Base-by-base conservation (phyloP, 2,797 vertebrate species). In the Tapera naevia region DNA sequence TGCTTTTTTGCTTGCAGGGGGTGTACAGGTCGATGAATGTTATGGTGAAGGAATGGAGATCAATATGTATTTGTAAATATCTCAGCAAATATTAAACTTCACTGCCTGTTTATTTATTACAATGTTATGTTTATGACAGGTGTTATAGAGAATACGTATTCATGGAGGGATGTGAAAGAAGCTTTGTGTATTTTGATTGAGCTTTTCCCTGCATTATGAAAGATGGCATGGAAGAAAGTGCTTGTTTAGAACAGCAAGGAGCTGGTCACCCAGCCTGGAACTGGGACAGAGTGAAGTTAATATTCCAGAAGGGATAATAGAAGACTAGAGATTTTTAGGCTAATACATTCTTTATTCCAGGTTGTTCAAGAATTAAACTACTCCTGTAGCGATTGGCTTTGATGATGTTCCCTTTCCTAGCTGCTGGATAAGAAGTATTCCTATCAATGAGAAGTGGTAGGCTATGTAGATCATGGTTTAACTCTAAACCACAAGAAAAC, bases 21-120 rank as follows among this genome's bases (percentile, higher is more conserved):
- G 11, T 50, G 15, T 50, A 33, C 30, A 43, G 11, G 32, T 43
- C 64, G 32, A 24, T 53, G 32, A 43, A n/a, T 5, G 1, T 46
- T 21, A 33, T 1, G 12, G 23, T 70, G 21, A 64, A n/a, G 51
- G 28, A 54, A 45, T 32, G 45, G 24, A 70, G 24, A 24, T 32
- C 15, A 11, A 1, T 25, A 10, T 12, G 17, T 13, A 2, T 21
- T 60, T 9, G 0, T 1, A 33, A 72, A 14, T 66, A 45, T 48
- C 19, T 35, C 61, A 73, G 60, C 5, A 1, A 64, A 39, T 70
- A n/a, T 28, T 51, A 25, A 80, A 83, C 33, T 39, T 58, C 2
- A 1, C n/a, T 75, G 33, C 48, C 54, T 23, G 1, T 53, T 86
- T 35, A 24, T 22, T 48, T 61, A 28, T 32, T 80, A 8, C 28